Evolutionary conservation across 2,888 invertebrate genomes (phyloP).

Genomic region (Bhutanitis thaidina): DNA sequence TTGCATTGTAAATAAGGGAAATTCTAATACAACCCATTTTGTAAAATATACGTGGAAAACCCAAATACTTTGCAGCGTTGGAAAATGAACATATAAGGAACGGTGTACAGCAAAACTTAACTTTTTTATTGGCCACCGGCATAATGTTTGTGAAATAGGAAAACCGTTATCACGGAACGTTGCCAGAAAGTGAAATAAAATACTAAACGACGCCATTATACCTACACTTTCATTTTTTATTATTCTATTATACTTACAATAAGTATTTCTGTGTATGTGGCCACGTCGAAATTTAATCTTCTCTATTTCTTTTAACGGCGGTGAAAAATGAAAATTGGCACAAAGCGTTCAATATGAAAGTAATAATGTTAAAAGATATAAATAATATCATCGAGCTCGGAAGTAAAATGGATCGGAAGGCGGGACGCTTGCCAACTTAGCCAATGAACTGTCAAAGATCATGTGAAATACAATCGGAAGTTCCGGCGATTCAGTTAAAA

Average conservation of each 20-base stretch:
- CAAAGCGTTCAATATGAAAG: slow-evolving; percentile 10
- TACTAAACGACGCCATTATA: slow-evolving; percentile 18
- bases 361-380: slow-evolving; percentile 17
- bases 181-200: slow-evolving; percentile 21
- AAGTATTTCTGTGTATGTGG: slow-evolving; percentile 5
- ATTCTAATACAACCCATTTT: not conserved
- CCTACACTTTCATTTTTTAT: slow-evolving; percentile 14
- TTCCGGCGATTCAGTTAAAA: slow-evolving; percentile 20
- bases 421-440: slow-evolving; percentile 19
- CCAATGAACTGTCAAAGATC: slow-evolving; percentile 22
- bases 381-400: slow-evolving; percentile 19
- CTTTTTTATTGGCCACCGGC: slow-evolving; percentile 8
- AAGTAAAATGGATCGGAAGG: slow-evolving; percentile 20
- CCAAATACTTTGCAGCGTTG: not conserved
- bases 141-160: slow-evolving; percentile 17
- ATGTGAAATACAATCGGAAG: slow-evolving; percentile 20
- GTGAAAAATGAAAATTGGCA: slow-evolving; percentile 12
- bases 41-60: not conserved
- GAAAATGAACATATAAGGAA: slow-evolving; percentile 5
- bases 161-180: slow-evolving; percentile 14
- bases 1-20: not conserved
- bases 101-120: slow-evolving; percentile 4
- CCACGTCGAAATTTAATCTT: slow-evolving; percentile 8
- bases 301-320: not conserved
- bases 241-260: slow-evolving; percentile 11